Conservation (phyloP, 1,140 invertebrate genomes). For the Campoletis sonorensis region DNA sequence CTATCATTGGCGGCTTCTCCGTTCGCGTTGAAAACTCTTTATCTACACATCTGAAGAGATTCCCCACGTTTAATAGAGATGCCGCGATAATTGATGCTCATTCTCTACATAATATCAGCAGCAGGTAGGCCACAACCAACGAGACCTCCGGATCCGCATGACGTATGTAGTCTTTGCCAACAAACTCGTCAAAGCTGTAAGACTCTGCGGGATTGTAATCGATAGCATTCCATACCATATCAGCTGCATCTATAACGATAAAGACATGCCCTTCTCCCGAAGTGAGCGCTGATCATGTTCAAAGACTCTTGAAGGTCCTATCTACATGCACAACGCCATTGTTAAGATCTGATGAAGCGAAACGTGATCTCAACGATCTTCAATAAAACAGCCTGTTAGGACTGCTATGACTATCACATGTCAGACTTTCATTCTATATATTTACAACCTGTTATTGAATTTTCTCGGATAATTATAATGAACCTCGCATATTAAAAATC, state of each 20-base stretch:
- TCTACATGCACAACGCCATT: neutral
- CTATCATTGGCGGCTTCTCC: conserved; percentile 32
- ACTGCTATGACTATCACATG: neutral
- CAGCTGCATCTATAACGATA: conserved; percentile 27
- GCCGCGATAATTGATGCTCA: conserved; percentile 56
- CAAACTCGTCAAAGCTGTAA: conserved; percentile 32
- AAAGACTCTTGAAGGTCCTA: conserved; percentile 6
- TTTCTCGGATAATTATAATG: neutral
- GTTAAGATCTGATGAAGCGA: conserved; percentile 23
- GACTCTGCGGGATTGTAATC: conserved; percentile 35
- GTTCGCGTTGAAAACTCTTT: conserved; percentile 51
- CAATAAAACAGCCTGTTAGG: neutral
- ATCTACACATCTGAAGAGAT: conserved; percentile 53
- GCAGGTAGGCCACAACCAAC: neutral
- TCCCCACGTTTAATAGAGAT: conserved; percentile 58
- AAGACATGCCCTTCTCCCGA: conserved; percentile 22
- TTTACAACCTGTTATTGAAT: conserved; percentile 30
- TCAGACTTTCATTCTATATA: conserved; percentile 24
- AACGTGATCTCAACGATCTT: neutral
- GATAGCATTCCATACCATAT: conserved; percentile 38
- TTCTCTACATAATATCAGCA: conserved; percentile 19
- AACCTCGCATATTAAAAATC: conserved; percentile 10
- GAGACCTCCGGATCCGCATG: neutral
- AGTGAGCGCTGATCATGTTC: conserved; percentile 3
- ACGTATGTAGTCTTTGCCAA: neutral